Evolutionary conservation across 1,140 invertebrate species (phyloP).

Genomic region (Papilio helenus): DNA sequence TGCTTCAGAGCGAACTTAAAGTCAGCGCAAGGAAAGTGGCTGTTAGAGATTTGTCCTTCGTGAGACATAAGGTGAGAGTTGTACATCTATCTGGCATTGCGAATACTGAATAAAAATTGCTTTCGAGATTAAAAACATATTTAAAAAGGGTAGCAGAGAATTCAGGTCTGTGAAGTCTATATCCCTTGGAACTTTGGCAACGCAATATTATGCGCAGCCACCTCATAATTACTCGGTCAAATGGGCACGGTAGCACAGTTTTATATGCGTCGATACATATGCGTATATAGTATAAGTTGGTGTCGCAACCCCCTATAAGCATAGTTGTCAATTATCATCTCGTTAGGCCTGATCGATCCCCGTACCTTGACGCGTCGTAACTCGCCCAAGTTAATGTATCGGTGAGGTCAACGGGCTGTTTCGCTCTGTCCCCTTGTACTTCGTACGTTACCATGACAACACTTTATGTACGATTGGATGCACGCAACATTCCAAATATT

Average conservation of each 20-base stretch:
- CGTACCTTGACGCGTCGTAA: constrained; percentile 4
- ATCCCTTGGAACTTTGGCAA: background rate
- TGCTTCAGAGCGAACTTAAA: constrained; percentile 92
- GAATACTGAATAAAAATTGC: background rate
- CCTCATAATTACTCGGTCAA: constrained; percentile 35
- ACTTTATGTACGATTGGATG: constrained; percentile 3
- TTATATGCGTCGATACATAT: background rate
- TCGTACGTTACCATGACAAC: background rate
- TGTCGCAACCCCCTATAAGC: background rate
- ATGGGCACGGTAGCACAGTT: constrained; percentile 29
- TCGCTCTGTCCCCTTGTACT: background rate
- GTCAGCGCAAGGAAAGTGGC: constrained; percentile 89
- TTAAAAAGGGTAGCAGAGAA: background rate
- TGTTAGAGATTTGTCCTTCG: constrained; percentile 87
- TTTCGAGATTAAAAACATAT: background rate
- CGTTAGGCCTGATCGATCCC: constrained; percentile 13
- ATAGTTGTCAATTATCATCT: constrained; percentile 24
- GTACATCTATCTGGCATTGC: background rate
- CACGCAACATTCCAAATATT: background rate
- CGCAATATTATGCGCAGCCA: constrained; percentile 1
- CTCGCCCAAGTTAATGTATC: constrained; percentile 11
- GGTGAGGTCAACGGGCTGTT: constrained; percentile 8
- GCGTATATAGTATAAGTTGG: background rate
- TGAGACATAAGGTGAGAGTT: constrained; percentile 83
- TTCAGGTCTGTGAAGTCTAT: background rate